phyloP scores from a whole-genome alignment of 2,113 vertebrate genomes.

The Oryzias curvinotus region DNA sequence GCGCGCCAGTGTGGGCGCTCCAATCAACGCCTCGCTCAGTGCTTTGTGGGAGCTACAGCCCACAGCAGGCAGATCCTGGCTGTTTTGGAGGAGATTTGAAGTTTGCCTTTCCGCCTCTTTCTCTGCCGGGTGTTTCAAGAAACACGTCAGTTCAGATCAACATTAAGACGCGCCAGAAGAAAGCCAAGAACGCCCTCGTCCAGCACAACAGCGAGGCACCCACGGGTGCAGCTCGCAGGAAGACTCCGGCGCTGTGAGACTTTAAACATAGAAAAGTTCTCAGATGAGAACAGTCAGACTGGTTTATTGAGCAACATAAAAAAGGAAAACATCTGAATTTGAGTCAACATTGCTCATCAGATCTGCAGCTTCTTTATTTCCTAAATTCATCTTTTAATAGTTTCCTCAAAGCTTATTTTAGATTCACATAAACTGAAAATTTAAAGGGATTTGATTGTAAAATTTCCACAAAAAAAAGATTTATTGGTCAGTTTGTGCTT shows the following conservation, averaged over 20 bases:
- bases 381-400: no score
- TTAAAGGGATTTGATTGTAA: no score
- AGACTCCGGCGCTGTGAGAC: neutral
- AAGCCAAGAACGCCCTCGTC: conserved; percentile 15
- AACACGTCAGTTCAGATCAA: conserved; percentile 51
- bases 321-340: no score
- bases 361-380: conserved; percentile 2
- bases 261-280: no score
- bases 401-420: no score
- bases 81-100: conserved; percentile 46
- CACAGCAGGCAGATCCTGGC: conserved; percentile 42
- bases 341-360: neutral
- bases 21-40: conserved; percentile 52
- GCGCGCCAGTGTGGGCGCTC: conserved; percentile 50
- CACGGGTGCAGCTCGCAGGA: conserved; percentile 20
- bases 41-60: conserved; percentile 51
- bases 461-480: no score
- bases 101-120: neutral
- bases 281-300: no score
- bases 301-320: no score
- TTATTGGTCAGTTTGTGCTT: no score
- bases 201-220: conserved; percentile 6
- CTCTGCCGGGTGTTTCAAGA: conserved; percentile 22
- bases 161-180: conserved; percentile 17
- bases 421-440: no score